Evolutionary conservation across 2,113 vertebrate genomes (phyloP), one percentile per base, ranked within the genome.

Genomic region (Camarhynchus parvulus): DNA sequence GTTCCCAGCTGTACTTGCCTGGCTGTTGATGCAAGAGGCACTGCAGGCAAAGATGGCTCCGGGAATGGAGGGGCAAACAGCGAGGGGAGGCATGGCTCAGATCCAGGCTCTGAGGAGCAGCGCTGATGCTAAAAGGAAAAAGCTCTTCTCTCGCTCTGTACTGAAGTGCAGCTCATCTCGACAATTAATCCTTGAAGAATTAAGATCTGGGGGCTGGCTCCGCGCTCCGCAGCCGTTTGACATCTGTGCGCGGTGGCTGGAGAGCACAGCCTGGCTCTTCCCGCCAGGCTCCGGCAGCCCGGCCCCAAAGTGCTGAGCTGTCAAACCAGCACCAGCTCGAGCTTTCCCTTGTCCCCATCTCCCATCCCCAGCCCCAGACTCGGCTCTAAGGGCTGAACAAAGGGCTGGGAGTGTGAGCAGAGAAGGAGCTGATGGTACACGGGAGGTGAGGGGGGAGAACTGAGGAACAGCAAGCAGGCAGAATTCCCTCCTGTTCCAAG

Each of bases 1-100:
- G 92, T 69, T 97, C 95, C 95, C 96, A 97, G 96, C 95, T 95
- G 95, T 80, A 92, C 94, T 96, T 20, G 89, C 94, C 96, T 94
- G 94, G 87, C 96, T 95, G 93, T 79, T 28, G 82, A 87, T 91
- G 93, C 87, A 53, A 92, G 93, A 92, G 91, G 20, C 81, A 89
- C 95, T 88, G 94, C 94, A 53, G 95, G 96, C 87, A 11, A 50
- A 50, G 93, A 95, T 85, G 93, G 93, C 90, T 96, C 41, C 3
- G 25, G 63, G 89, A 89, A 59, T 13, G 55, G 73, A 87, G 94
- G 94, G 93, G 78, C 93, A 83, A 83, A 64, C 84, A 33, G 89
- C 9, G 25, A 93, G 82, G 93, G 91, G 53, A 75, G 66, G 58
- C 55, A 94, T 96, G 95, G 95, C 95, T 96, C 73, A 77, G 91